Percentiles rank a stretch among this genome's conserved stretches.
These are phyloP conservation scores for Reinhardtius hippoglossoides DNA, from an alignment of 2,113 vertebrate genomes.

Conservation along the genomic window DNA sequence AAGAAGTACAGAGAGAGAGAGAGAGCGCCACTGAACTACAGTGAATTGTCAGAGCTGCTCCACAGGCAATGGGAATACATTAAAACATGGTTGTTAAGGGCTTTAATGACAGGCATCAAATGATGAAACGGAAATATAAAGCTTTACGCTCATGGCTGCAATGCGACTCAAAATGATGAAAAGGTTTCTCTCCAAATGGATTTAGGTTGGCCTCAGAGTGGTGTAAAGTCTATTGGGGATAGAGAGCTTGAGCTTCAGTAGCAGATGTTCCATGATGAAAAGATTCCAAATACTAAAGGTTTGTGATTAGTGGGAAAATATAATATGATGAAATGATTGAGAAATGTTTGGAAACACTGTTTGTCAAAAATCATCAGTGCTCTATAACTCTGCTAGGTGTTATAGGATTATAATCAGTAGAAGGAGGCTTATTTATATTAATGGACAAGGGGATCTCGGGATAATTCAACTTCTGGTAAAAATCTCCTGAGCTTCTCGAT, in stretches of 20 bases:
- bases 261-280: constrained; percentile 46
- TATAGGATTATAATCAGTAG: neutral
- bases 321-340: constrained; percentile 36
- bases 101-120: constrained; percentile 47
- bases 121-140: constrained; percentile 55
- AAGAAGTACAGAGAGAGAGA: constrained; percentile 23
- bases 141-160: constrained; percentile 8
- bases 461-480: too few relatives aligned
- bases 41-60: constrained; percentile 29
- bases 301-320: constrained; percentile 20
- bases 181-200: constrained; percentile 34
- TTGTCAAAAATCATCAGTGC: constrained; percentile 3
- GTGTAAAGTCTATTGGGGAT: constrained; percentile 18
- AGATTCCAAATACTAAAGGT: constrained; percentile 13
- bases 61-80: constrained; percentile 37
- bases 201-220: constrained; percentile 5
- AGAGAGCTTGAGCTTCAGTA: neutral
- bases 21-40: constrained; percentile 18
- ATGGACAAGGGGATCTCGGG: too few relatives aligned
- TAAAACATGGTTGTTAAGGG: constrained; percentile 32
- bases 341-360: constrained; percentile 8
- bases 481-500: too few relatives aligned
- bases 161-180: constrained; percentile 41
- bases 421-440: neutral
- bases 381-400: neutral